Conservation (phyloP, 1,140 invertebrate species). For the Dolichoris vasculosae region DNA sequence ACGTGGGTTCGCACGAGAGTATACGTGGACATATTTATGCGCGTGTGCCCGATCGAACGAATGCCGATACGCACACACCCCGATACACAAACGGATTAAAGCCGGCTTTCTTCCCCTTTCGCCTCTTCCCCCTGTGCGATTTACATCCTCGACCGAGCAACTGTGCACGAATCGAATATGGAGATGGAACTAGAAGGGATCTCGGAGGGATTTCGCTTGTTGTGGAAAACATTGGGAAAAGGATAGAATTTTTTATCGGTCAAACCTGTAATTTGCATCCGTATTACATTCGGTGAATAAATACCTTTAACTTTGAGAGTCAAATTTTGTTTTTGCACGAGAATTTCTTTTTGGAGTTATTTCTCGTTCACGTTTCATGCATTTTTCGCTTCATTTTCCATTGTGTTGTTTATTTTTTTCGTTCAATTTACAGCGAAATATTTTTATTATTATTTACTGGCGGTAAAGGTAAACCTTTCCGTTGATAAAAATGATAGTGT, state of each 20-base stretch:
- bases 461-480: too few species aligned
- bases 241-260: not conserved
- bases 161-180: not conserved
- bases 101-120: not conserved
- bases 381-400: too few species aligned
- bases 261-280: too few species aligned
- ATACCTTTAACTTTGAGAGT: too few species aligned
- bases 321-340: too few species aligned
- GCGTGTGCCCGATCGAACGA: constrained; percentile 33
- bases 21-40: not conserved
- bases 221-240: not conserved
- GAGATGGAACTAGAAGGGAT: not conserved
- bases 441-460: too few species aligned
- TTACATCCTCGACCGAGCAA: not conserved
- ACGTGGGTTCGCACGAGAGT: not conserved
- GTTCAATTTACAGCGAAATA: too few species aligned
- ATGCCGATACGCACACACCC: constrained; percentile 37
- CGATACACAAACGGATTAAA: constrained; percentile 17
- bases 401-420: too few species aligned
- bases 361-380: too few species aligned
- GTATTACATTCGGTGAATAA: too few species aligned
- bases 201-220: not conserved
- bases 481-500: too few species aligned
- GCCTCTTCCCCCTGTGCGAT: not conserved
- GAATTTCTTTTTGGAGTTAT: too few species aligned